Percentiles rank a stretch among this genome's conserved stretches.
Evolutionary conservation across 2,113 vertebrate genomes (phyloP).

Genomic region (Polyodon spathula): DNA sequence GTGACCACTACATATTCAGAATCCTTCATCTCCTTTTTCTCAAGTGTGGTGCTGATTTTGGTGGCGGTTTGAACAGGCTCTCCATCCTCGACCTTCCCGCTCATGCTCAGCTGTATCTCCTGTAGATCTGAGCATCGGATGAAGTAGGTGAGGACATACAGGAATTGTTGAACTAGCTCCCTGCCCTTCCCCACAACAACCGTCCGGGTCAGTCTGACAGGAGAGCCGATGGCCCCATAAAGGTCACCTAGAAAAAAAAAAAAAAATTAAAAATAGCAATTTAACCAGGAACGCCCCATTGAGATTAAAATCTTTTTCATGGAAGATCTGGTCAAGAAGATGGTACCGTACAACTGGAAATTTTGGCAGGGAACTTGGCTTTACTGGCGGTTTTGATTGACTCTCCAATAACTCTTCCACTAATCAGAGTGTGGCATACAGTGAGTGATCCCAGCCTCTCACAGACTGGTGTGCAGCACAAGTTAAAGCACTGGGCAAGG

Average conservation of each 20-base stretch:
- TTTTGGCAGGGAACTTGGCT: too few species aligned
- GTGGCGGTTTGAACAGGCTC: constrained; percentile 47
- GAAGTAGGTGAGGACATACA: constrained; percentile 78
- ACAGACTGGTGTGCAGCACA: too few species aligned
- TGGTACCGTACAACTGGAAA: too few species aligned
- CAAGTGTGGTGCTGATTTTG: constrained; percentile 56
- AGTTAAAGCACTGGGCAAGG: too few species aligned
- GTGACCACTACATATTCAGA: constrained; percentile 71
- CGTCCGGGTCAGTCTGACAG: constrained; percentile 68
- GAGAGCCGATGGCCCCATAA: constrained; percentile 74
- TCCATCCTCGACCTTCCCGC: constrained; percentile 33
- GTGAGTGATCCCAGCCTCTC: too few species aligned
- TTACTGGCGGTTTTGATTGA: too few species aligned
- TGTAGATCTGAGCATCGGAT: constrained; percentile 80
- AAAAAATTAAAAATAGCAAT: too few species aligned
- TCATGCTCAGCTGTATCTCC: constrained; percentile 58
- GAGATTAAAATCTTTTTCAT: too few species aligned
- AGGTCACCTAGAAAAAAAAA: constrained; percentile 55
- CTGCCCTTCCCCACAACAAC: constrained; percentile 71
- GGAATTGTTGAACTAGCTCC: constrained; percentile 71
- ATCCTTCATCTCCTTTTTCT: constrained; percentile 68
- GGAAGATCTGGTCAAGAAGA: too few species aligned
- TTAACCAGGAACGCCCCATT: too few species aligned
- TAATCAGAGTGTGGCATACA: too few species aligned
- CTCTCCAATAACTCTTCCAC: too few species aligned